Conservation (phyloP, 2,113 vertebrate genomes). For the Chaenogobius annularis region DNA sequence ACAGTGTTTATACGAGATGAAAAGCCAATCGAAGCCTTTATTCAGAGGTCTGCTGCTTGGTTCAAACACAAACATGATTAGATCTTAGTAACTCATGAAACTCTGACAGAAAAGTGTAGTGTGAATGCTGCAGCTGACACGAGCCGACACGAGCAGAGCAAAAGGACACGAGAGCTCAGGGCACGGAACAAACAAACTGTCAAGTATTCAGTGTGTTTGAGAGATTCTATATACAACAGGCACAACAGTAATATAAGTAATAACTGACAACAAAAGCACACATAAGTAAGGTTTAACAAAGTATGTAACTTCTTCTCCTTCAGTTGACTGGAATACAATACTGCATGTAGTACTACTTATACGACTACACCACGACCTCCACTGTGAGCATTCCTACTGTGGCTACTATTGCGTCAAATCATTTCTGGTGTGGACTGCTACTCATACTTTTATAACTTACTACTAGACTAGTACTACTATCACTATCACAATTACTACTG, state of each 20-base stretch:
- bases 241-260: neutral
- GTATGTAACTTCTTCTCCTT: too few species aligned
- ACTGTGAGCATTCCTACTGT: too few species aligned
- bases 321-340: too few species aligned
- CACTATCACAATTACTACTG: too few species aligned
- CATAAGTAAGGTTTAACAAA: too few species aligned
- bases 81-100: constrained; percentile 8
- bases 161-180: constrained; percentile 11
- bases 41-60: neutral
- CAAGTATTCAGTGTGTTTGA: neutral
- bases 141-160: constrained; percentile 9
- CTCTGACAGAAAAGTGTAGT: neutral
- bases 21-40: constrained; percentile 15
- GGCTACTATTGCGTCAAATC: too few species aligned
- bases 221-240: neutral
- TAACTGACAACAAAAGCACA: neutral
- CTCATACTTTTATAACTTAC: too few species aligned
- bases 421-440: too few species aligned
- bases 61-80: neutral
- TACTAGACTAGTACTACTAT: too few species aligned
- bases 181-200: constrained; percentile 1
- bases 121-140: constrained; percentile 13
- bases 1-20: constrained; percentile 17
- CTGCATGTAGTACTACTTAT: too few species aligned
- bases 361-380: too few species aligned